Evolutionary conservation across 2,113 vertebrate genomes (phyloP).

Genomic region (Catharus fuscescens): DNA sequence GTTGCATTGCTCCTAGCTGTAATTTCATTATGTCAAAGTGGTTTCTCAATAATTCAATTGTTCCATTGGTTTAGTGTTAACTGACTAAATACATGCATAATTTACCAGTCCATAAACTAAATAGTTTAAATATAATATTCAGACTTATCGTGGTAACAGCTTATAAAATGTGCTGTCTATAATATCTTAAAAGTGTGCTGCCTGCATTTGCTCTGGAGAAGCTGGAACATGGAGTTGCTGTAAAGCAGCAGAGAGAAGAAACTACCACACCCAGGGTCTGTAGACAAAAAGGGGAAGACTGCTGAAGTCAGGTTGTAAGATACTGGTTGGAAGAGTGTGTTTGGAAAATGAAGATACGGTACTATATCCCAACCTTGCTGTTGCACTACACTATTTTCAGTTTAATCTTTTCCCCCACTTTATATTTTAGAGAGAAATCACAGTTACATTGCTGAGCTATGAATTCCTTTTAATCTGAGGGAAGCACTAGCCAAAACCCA

Average conservation of each 20-base stretch:
- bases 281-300: background rate
- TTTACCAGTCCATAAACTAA: conserved; percentile 26
- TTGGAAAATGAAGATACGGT: background rate
- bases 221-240: background rate
- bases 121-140: conserved; percentile 33
- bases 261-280: background rate
- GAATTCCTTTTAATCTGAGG: background rate
- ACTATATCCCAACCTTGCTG: background rate
- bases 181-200: background rate
- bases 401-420: background rate
- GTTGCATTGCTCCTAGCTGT: background rate
- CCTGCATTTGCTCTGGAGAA: background rate
- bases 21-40: conserved; percentile 1
- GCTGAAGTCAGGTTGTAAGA: background rate
- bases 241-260: background rate
- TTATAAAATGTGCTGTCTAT: background rate
- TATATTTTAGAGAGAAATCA: background rate
- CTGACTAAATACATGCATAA: conserved; percentile 13
- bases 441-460: background rate
- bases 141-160: background rate
- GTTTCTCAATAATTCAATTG: conserved; percentile 55
- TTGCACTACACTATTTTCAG: background rate
- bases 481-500: background rate
- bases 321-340: background rate
- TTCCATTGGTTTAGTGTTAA: conserved; percentile 47